phyloP scores from a whole-genome alignment of 2,113 vertebrate genomes.

The Phyllopteryx taeniolatus region DNA sequence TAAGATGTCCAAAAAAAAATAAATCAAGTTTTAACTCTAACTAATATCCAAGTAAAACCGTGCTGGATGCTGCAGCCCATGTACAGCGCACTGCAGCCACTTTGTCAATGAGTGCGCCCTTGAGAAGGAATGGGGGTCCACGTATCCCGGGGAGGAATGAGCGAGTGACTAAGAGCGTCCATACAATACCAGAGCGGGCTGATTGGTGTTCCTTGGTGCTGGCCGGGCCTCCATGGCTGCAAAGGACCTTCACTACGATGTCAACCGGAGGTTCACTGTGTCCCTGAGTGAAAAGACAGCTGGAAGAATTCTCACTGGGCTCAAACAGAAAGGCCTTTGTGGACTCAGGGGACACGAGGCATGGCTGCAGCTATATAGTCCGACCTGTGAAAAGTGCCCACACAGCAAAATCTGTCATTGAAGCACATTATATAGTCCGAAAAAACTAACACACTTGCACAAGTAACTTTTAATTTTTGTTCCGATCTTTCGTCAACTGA shows the following conservation, averaged over 20 bases:
- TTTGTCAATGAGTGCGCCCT: conserved; percentile 51
- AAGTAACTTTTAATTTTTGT: neutral
- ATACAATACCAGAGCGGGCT: conserved; percentile 73
- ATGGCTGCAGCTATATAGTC: conserved; percentile 63
- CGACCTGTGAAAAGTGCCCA: conserved; percentile 68
- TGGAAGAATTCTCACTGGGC: conserved; percentile 79
- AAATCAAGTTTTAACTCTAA: neutral
- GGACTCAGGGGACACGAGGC: conserved; percentile 59
- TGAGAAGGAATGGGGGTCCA: conserved; percentile 51
- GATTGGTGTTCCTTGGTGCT: conserved; percentile 75
- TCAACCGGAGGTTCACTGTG: conserved; percentile 82
- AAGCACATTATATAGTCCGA: neutral
- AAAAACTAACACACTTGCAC: neutral
- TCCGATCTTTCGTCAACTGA: neutral
- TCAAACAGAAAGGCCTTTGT: conserved; percentile 81
- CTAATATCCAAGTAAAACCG: conserved; percentile 24
- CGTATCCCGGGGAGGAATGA: conserved; percentile 60
- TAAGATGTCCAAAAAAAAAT: neutral
- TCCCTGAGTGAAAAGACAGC: conserved; percentile 79
- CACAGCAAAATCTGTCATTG: conserved; percentile 71
- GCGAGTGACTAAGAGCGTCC: conserved; percentile 65
- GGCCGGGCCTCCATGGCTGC: conserved; percentile 72
- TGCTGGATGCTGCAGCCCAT: conserved; percentile 14
- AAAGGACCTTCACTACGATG: conserved; percentile 77
- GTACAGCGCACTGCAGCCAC: conserved; percentile 32